Conservation (phyloP, 2,113 vertebrate species). For the Terrapene triunguis region DNA sequence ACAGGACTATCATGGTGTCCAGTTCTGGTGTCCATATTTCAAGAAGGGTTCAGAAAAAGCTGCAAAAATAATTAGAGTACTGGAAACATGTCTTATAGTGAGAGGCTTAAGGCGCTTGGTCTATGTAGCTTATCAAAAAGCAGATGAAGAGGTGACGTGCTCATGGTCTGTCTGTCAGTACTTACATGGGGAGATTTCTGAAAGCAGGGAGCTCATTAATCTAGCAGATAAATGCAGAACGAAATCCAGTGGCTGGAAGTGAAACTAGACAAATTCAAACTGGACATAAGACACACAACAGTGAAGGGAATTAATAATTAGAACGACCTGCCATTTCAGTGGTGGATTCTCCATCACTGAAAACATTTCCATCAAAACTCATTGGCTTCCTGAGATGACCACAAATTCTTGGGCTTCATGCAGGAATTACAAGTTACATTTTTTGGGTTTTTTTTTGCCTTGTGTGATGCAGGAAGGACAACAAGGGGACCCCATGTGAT, state of each 20-base stretch:
- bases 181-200: not conserved
- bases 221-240: not conserved
- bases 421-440: not conserved
- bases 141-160: not conserved
- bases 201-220: not conserved
- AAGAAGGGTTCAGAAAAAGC: not conserved
- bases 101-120: not conserved
- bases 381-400: not conserved
- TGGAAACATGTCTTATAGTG: not conserved
- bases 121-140: not conserved
- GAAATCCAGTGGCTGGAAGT: not conserved
- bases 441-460: not conserved
- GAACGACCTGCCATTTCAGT: not conserved
- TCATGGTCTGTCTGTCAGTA: not conserved
- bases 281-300: not conserved
- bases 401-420: not conserved
- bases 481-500: not conserved
- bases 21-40: not conserved
- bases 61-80: not conserved
- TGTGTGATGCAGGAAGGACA: not conserved
- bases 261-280: not conserved
- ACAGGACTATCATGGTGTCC: too few relatives aligned
- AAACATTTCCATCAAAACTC: not conserved
- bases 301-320: not conserved
- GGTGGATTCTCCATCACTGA: not conserved